phyloP scores from a whole-genome alignment of 2,797 vertebrate species.

The Pelodytes ibericus region DNA sequence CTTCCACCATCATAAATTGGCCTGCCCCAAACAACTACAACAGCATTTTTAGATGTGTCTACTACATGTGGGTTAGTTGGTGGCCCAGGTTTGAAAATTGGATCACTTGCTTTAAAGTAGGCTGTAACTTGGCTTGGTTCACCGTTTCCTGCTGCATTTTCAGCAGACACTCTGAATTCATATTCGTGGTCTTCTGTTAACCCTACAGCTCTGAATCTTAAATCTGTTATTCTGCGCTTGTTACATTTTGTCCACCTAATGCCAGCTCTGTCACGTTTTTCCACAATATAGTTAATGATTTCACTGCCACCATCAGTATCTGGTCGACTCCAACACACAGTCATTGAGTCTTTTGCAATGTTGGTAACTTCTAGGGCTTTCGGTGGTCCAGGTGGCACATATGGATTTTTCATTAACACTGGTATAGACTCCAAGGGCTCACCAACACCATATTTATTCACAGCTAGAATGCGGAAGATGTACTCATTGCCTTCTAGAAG shows the following conservation, averaged over 20 bases:
- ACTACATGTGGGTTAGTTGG: constrained; percentile 86
- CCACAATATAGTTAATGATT: constrained; percentile 88
- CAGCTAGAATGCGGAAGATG: constrained; percentile 94
- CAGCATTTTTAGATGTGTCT: constrained; percentile 89
- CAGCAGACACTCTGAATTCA: constrained; percentile 94
- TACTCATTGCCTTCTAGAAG: constrained; percentile 96
- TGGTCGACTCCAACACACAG: constrained; percentile 89
- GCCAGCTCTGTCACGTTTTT: constrained; percentile 93
- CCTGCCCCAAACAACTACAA: constrained; percentile 90
- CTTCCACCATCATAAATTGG: constrained; percentile 93
- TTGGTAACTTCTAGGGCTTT: constrained; percentile 89
- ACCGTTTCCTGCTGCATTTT: constrained; percentile 92
- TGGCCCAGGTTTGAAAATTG: constrained; percentile 93
- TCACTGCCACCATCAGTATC: constrained; percentile 91
- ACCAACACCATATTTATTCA: constrained; percentile 89
- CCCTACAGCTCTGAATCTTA: constrained; percentile 89
- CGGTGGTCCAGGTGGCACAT: constrained; percentile 88
- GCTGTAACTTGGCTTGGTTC: constrained; percentile 87
- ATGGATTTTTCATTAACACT: constrained; percentile 92
- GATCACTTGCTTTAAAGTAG: constrained; percentile 91
- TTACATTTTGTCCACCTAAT: constrained; percentile 97
- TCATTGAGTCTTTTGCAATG: constrained; percentile 94
- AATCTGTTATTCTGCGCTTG: constrained; percentile 90
- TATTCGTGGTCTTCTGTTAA: constrained; percentile 92
- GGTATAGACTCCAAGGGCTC: constrained; percentile 84